These are phyloP conservation scores for Nomada ruficornis DNA, from an alignment of 2,888 invertebrate genomes.

Conservation along the genomic window DNA sequence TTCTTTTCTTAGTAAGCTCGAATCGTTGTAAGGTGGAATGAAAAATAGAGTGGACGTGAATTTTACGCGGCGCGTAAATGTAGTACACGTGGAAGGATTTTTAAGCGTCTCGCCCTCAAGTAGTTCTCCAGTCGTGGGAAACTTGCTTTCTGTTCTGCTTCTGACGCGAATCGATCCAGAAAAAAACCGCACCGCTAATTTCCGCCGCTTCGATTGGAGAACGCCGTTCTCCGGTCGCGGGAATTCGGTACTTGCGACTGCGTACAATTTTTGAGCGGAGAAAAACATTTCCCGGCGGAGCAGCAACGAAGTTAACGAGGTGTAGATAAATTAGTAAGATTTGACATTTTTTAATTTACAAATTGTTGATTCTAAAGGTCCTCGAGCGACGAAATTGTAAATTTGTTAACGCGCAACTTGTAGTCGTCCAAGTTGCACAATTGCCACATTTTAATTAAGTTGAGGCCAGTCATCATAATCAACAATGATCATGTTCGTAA, in stretches of 20 bases:
- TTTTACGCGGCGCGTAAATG: neutral
- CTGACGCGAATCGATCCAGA: too few species aligned
- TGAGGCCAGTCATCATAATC: neutral
- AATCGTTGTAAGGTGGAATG: neutral
- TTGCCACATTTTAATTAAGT: neutral
- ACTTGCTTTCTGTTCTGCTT: neutral
- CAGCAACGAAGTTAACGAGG: too few species aligned
- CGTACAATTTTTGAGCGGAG: too few species aligned
- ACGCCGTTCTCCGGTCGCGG: too few species aligned
- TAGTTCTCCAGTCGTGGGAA: constrained; percentile 1
- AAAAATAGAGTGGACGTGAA: neutral
- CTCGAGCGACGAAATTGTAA: neutral
- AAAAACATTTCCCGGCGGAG: too few species aligned
- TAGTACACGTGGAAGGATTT: neutral
- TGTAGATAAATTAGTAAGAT: too few species aligned
- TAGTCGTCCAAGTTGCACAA: neutral
- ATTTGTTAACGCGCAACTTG: neutral
- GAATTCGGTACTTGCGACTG: too few species aligned
- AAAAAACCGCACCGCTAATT: neutral
- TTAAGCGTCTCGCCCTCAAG: neutral
- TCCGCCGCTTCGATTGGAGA: neutral
- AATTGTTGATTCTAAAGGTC: too few species aligned
- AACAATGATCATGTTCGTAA: neutral
- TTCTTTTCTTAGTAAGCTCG: neutral
- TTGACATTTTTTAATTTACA: too few species aligned